phyloP scores from a whole-genome alignment of 2,888 invertebrate genomes.

The Blastobasis adustella region DNA sequence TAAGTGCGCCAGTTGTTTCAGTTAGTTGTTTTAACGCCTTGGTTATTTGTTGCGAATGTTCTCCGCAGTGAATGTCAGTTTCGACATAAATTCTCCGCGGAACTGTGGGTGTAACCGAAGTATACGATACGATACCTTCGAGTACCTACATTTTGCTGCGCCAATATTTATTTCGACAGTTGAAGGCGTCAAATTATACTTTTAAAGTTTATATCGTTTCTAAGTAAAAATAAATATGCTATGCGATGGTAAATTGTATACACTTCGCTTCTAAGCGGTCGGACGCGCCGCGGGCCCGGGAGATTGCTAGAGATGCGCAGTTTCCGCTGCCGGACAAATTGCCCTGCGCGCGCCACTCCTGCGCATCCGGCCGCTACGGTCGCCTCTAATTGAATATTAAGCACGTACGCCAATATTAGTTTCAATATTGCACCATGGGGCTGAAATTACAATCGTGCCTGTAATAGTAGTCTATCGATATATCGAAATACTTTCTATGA shows the following conservation, averaged over 20 bases:
- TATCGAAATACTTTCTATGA: too few species aligned
- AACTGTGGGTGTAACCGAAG: slow-evolving; percentile 65
- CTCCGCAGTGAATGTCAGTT: slow-evolving; percentile 64
- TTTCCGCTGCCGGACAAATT: slow-evolving; percentile 56
- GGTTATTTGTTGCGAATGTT: slow-evolving; percentile 69
- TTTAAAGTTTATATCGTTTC: too few species aligned
- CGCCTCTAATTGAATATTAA: slow-evolving; percentile 45
- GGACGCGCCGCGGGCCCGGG: slow-evolving; percentile 27
- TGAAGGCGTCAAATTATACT: too few species aligned
- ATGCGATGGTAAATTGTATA: too few species aligned
- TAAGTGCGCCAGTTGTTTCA: slow-evolving; percentile 69
- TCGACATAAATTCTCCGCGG: slow-evolving; percentile 69
- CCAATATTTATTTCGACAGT: slow-evolving; percentile 31
- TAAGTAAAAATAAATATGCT: too few species aligned
- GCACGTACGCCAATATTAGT: slow-evolving; percentile 26
- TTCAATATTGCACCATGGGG: slow-evolving; percentile 21
- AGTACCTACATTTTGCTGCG: too few species aligned
- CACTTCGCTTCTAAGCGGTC: neutral
- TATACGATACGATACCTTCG: too few species aligned
- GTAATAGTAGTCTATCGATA: too few species aligned
- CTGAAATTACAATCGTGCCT: slow-evolving; percentile 13
- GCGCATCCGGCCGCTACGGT: slow-evolving; percentile 33
- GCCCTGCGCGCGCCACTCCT: slow-evolving; percentile 23
- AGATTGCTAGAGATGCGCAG: slow-evolving; percentile 49
- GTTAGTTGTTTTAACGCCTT: slow-evolving; percentile 71